Evolutionary conservation across 2,797 vertebrate genomes (phyloP).

Genomic region (Leuciscus waleckii): DNA sequence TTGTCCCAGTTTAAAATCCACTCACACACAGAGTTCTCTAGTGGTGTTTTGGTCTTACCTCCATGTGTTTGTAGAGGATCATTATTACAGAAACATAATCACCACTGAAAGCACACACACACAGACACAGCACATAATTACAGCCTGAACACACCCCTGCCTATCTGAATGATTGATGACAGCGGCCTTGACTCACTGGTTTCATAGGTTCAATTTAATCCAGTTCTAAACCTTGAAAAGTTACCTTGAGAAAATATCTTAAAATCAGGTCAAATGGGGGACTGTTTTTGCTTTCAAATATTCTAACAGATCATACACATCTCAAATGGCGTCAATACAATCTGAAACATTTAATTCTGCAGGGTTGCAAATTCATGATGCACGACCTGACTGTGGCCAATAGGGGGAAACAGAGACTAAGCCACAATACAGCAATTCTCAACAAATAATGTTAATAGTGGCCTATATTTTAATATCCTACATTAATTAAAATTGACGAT

Average conservation of each 20-base stretch:
- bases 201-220: not conserved
- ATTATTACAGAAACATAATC: too few species aligned
- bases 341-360: not conserved
- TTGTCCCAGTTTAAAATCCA: too few species aligned
- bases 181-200: constrained; percentile 38
- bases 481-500: not conserved
- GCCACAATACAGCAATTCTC: constrained; percentile 13
- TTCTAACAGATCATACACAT: not conserved
- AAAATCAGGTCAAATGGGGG: not conserved
- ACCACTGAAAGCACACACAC: too few species aligned
- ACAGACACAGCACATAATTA: constrained; percentile 64
- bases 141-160: constrained; percentile 69
- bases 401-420: constrained; percentile 76
- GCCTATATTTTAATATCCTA: not conserved
- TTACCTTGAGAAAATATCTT: not conserved
- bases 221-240: not conserved
- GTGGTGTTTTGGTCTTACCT: too few species aligned
- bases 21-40: too few species aligned
- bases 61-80: too few species aligned
- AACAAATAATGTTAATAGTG: not conserved
- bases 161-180: constrained; percentile 76
- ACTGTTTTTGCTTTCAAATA: not conserved
- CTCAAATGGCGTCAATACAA: not conserved
- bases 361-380: not conserved
- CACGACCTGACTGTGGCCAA: constrained; percentile 52